These are phyloP conservation scores for Phyto melanocephala DNA, from an alignment of 2,888 invertebrate genomes.

Conservation along the genomic window DNA sequence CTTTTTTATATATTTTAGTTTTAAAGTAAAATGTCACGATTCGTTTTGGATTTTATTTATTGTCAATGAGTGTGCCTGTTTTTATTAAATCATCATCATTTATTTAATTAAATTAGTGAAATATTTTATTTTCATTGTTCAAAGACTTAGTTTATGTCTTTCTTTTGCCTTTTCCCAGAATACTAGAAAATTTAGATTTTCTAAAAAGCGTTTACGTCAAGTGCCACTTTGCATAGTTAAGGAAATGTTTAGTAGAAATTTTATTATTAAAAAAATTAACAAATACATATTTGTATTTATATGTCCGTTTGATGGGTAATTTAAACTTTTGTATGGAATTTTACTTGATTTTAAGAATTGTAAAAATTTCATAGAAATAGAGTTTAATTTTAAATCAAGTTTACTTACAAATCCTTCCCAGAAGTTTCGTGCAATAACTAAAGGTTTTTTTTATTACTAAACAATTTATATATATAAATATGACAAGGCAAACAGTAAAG, in stretches of 20 bases:
- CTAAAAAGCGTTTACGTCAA: constrained; percentile 7
- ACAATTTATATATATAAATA: no score
- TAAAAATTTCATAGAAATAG: neutral
- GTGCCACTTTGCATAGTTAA: neutral
- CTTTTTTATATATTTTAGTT: neutral
- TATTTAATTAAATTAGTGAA: constrained; percentile 13
- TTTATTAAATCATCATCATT: neutral
- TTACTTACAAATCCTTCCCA: no score
- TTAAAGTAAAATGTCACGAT: constrained; percentile 24
- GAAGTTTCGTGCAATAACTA: no score
- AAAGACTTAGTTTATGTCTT: neutral
- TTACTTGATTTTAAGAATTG: neutral
- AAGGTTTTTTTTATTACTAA: no score
- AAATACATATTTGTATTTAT: neutral
- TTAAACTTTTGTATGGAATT: neutral
- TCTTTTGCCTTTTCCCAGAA: constrained; percentile 15
- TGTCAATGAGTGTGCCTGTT: neutral
- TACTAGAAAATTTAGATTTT: neutral
- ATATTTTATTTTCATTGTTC: neutral
- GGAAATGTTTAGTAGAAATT: neutral
- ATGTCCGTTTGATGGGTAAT: neutral
- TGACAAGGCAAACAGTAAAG: no score
- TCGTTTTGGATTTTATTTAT: neutral
- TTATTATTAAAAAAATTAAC: no score
- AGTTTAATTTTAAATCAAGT: no score